These are phyloP conservation scores for Lingula anatina DNA, from an alignment of 2,888 invertebrate genomes.

Conservation along the genomic window DNA sequence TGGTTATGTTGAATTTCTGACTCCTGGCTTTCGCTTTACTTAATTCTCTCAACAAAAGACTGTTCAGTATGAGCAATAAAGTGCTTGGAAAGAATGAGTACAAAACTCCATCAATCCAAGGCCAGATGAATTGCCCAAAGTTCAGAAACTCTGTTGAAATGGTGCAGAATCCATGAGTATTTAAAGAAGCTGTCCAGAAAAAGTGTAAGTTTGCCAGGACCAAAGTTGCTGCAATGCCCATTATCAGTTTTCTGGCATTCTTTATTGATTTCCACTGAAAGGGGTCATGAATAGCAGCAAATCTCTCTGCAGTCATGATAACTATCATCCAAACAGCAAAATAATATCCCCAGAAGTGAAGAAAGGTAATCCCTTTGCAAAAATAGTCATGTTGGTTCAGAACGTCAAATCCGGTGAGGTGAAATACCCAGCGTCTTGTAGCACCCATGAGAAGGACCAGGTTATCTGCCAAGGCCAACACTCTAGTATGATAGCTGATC, in stretches of 20 bases:
- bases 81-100: conserved; percentile 35
- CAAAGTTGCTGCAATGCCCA: conserved; percentile 13
- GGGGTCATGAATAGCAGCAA: conserved; percentile 30
- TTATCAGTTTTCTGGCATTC: conserved; percentile 18
- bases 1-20: neutral
- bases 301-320: conserved; percentile 36
- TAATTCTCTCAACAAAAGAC: conserved; percentile 25
- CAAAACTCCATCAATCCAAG: conserved; percentile 33
- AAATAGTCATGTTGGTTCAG: conserved; percentile 8
- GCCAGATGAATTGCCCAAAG: conserved; percentile 26
- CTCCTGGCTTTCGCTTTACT: conserved; percentile 11
- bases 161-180: conserved; percentile 13
- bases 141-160: conserved; percentile 16
- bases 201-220: conserved; percentile 24
- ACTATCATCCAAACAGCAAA: conserved; percentile 35
- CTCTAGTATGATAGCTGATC: conserved; percentile 32
- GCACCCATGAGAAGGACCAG: conserved; percentile 24
- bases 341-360: conserved; percentile 26
- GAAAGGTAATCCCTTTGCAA: conserved; percentile 16
- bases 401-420: conserved; percentile 16
- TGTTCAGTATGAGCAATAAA: conserved; percentile 28
- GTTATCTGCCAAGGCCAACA: conserved; percentile 26
- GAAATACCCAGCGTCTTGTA: conserved; percentile 24
- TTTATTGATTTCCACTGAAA: conserved; percentile 22
- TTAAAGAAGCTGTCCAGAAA: conserved; percentile 22